Evolutionary conservation across 2,113 vertebrate genomes (phyloP), one percentile per base, ranked within the genome.

Genomic region (Andinoacara biseriatus): DNA sequence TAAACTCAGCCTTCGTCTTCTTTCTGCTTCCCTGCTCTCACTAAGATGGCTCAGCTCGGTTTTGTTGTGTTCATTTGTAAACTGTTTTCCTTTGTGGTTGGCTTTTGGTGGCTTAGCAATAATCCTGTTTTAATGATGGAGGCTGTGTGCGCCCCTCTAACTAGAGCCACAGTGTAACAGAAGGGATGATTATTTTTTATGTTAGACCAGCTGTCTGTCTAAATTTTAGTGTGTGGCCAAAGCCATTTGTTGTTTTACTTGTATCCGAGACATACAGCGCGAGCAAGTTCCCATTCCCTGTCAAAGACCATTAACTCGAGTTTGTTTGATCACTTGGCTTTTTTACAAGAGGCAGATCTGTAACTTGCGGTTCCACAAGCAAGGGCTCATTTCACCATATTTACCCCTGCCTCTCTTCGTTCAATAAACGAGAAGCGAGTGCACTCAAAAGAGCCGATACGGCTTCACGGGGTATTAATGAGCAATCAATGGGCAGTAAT

Each of bases 401-500:
- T 89, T 88, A 80, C 88, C 83, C 83, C 22, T 22, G 3, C 84
- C 62, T 81, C 80, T 35, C 58, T 56, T 49, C 77, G 61, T 78
- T 90, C 89, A 62, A 89, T 91, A 91, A 90, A 80, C 1, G 8
- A 60, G 80, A 86, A 29, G 86, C 13, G 81, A 63, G 79, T 17
- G 60, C 83, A 24, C 83, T 87, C 83, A 38, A 22, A 69, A 62
- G 33, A 87, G 83, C 87, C 82, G 24, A 33, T 83, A 84, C 49
- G 76, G 81, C 85, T 87, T 92, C 89, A 83, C 72, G 33, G 81
- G 8, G 78, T 80, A 82, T 88, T 95, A 95, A 95, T 92, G 92
- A 94, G 87, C 87, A 93, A 94, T 95, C 94, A 90, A 94, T 95
- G 92, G 7, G 74, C 56, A 2, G 94, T 92, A 95, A 94, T 86